Conservation (phyloP, 2,888 invertebrate genomes). For the Hydraecia micacea region DNA sequence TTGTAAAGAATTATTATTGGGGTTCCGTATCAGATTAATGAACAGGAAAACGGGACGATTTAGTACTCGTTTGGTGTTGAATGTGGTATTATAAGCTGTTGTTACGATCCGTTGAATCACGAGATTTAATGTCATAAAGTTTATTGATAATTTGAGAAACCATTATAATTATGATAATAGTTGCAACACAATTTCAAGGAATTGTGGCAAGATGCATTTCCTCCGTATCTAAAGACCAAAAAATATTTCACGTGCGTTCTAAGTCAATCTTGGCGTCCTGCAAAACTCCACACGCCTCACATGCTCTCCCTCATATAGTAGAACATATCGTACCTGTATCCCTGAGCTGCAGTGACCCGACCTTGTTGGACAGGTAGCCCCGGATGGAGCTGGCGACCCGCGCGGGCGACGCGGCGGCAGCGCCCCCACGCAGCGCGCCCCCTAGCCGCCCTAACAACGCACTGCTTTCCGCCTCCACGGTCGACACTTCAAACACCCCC, state of each 20-base stretch:
- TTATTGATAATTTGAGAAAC: neutral
- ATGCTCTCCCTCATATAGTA: neutral
- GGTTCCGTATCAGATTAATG: conserved; percentile 57
- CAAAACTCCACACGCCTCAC: neutral
- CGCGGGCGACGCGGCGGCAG: conserved; percentile 92
- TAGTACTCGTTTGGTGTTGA: conserved; percentile 22
- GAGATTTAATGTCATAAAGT: neutral
- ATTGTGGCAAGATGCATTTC: neutral
- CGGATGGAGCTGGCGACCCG: conserved; percentile 93
- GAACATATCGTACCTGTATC: conserved; percentile 92
- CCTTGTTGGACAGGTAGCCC: conserved; percentile 93
- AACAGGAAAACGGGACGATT: conserved; percentile 26
- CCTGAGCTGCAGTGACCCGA: conserved; percentile 92
- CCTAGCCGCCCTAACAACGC: conserved; percentile 92
- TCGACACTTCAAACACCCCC: conserved; percentile 77
- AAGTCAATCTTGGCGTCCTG: neutral
- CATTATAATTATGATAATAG: neutral
- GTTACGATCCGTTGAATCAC: neutral
- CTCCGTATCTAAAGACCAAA: neutral
- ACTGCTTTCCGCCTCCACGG: conserved; percentile 89
- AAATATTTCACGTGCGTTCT: neutral
- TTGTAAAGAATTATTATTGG: conserved; percentile 57
- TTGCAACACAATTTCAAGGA: neutral
- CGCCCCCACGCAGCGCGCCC: conserved; percentile 92
- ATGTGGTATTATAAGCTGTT: conserved; percentile 13